Evolutionary conservation across 2,888 invertebrate genomes (phyloP), one percentile per base, ranked within the genome.

Genomic region (Drosophila robusta): DNA sequence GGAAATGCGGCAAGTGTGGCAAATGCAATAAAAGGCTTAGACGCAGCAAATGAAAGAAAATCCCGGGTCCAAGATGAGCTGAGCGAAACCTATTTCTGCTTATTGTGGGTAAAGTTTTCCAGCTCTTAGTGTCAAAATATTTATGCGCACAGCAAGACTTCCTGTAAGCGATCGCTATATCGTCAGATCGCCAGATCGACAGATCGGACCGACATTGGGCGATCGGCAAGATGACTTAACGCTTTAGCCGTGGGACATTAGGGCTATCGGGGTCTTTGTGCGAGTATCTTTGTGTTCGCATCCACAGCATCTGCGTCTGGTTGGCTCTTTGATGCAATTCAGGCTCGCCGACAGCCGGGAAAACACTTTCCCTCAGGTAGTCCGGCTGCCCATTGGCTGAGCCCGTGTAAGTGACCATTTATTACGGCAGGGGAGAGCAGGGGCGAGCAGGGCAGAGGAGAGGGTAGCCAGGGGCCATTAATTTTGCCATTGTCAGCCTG

Each of bases 81-180:
- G 34, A 8, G 50, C 44, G 45, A 62, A 52, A 29, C 45, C 22
- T 29, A 50, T 50, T 46, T 47, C 61, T 12, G 50, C 16, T 32
- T 47, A 46, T 54, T 18, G 42, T 7, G 41, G 1, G 16, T 29
- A 29, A 52, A 39, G 12, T 50, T 47, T 50, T 45, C 18, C 22
- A 18, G 45, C 41, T 29, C 82, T 84, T 87, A 87, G 86, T 86
- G 88, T 86, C 85, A 87, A 83, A 86, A 86, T 87, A 87, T 87
- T 85, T 86, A 79, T 81, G 77, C 77, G 65, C 80, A 69, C 84
- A 84, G 80, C 80, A 69, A 85, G 85, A 87, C 85, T 87, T 85
- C 85, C 85, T 85, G 80, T 56, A 71, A 67, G 47, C 61, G 50
- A 69, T 60, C 63, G 65, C 70, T 58, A 58, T 74, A 65, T 80